These are phyloP conservation scores for Enteromius argenteus DNA, from an alignment of 2,797 vertebrate genomes.

Conservation along the genomic window DNA sequence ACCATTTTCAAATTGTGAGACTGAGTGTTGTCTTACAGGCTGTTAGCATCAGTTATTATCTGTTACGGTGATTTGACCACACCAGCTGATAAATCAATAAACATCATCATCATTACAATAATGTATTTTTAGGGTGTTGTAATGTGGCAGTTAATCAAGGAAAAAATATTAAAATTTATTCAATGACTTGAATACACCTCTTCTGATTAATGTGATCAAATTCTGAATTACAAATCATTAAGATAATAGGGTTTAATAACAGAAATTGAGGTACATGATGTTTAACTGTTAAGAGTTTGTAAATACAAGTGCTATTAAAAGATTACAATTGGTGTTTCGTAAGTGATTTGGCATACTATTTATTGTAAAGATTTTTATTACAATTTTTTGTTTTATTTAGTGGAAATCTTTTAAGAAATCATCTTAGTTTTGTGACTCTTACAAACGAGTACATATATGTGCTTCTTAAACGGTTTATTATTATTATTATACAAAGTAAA, in stretches of 20 bases:
- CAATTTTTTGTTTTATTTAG: not conserved
- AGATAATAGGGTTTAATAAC: not conserved
- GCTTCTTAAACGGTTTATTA: not conserved
- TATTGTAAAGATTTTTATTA: not conserved
- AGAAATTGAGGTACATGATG: not conserved
- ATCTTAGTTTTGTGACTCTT: not conserved
- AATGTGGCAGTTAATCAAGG: not conserved
- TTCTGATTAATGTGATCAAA: not conserved
- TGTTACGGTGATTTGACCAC: conserved; percentile 25
- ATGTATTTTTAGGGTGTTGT: not conserved
- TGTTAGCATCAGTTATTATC: not conserved
- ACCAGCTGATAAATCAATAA: conserved; percentile 30
- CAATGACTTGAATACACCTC: not conserved
- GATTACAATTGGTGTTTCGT: not conserved
- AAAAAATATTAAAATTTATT: not conserved
- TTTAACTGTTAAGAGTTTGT: not conserved
- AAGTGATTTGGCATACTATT: not conserved
- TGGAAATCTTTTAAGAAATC: not conserved
- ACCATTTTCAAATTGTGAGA: not conserved
- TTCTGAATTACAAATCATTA: not conserved
- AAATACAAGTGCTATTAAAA: not conserved
- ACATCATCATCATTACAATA: not conserved
- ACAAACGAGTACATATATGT: not conserved
- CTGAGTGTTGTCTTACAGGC: not conserved
- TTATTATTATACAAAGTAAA: not conserved